These are phyloP conservation scores for Vireo griseus DNA, from an alignment of 2,797 vertebrate species.

Conservation along the genomic window DNA sequence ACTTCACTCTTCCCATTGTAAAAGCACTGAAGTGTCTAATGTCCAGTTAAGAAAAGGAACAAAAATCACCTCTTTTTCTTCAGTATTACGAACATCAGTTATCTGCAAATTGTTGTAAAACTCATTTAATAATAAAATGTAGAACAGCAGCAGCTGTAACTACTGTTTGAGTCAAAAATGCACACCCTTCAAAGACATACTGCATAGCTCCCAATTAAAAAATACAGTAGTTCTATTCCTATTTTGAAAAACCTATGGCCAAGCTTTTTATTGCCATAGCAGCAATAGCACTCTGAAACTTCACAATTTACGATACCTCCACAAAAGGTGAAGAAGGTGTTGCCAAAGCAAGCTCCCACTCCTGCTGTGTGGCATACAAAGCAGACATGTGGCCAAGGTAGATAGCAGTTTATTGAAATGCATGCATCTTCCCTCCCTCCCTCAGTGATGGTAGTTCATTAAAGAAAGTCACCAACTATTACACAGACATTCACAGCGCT, in stretches of 20 bases:
- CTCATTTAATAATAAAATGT: neutral
- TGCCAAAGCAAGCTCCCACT: neutral
- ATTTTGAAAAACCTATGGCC: neutral
- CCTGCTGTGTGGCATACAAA: neutral
- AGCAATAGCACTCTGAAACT: neutral
- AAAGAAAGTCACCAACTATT: neutral
- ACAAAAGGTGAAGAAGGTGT: neutral
- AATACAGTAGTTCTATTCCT: neutral
- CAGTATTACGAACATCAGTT: neutral
- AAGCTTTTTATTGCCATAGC: neutral
- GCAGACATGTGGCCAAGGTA: neutral
- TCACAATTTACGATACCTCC: neutral
- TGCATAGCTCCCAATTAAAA: neutral
- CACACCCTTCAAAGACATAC: neutral
- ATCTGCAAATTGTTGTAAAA: neutral
- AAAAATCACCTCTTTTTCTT: neutral
- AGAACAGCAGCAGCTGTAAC: neutral
- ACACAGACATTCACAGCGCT: neutral
- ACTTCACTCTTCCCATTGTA: neutral
- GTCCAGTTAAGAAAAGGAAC: neutral
- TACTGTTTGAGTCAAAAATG: neutral
- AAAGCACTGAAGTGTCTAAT: neutral
- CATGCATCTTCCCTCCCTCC: neutral
- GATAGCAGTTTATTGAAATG: neutral
- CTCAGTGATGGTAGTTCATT: neutral